Conservation (phyloP, 2,888 invertebrate species). For the Troides oblongomaculatus region DNA sequence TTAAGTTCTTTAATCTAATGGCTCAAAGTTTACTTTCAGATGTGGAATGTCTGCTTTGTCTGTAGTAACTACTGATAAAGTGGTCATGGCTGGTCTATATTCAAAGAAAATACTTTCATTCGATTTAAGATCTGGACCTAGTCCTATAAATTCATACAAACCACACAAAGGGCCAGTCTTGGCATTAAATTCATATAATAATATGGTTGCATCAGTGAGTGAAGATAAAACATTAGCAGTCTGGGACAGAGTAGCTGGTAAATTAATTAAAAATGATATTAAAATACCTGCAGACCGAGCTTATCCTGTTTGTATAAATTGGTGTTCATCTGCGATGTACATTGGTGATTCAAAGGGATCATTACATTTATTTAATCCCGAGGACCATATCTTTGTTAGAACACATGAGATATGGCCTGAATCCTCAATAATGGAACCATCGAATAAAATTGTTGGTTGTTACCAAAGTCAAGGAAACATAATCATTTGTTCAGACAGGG, state of each 20-base stretch:
- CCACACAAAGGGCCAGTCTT: conserved; percentile 78
- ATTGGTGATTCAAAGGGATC: conserved; percentile 71
- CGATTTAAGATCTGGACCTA: conserved; percentile 68
- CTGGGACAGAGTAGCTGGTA: conserved; percentile 78
- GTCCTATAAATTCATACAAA: conserved; percentile 65
- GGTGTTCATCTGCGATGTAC: conserved; percentile 64
- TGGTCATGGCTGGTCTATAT: conserved; percentile 77
- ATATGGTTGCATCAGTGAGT: conserved; percentile 79
- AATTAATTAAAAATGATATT: conserved; percentile 58
- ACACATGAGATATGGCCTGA: conserved; percentile 65
- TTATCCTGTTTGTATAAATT: conserved; percentile 67
- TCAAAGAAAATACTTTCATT: conserved; percentile 77
- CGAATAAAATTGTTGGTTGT: conserved; percentile 67
- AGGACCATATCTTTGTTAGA: conserved; percentile 50
- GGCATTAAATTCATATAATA: conserved; percentile 56
- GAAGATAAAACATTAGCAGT: conserved; percentile 80
- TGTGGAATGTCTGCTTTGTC: conserved; percentile 78
- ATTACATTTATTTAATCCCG: conserved; percentile 66
- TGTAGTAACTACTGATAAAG: conserved; percentile 65
- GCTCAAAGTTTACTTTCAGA: conserved; percentile 38
- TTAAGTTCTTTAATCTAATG: background rate
- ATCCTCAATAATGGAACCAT: conserved; percentile 54
- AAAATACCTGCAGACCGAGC: conserved; percentile 63
- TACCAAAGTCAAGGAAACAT: conserved; percentile 63
- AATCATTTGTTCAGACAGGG: conserved; percentile 69